phyloP scores from a whole-genome alignment of 2,888 invertebrate species.

The Ptychoptera contaminata region DNA sequence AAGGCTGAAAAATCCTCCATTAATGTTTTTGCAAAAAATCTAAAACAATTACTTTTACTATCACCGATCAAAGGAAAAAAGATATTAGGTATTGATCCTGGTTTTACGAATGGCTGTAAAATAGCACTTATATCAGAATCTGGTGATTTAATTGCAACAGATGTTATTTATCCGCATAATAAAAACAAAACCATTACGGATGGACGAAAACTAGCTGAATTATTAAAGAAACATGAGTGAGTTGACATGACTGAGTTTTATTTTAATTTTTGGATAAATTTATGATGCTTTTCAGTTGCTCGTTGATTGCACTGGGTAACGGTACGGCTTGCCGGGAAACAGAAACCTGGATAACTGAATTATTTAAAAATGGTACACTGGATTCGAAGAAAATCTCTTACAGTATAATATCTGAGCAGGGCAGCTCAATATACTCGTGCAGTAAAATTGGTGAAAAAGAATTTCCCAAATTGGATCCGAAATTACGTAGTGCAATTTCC shows the following conservation, averaged over 20 bases:
- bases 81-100: conserved; percentile 81
- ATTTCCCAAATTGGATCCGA: conserved; percentile 69
- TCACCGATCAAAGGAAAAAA: conserved; percentile 65
- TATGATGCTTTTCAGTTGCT: conserved; percentile 39
- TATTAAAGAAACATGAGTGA: conserved; percentile 43
- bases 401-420: conserved; percentile 78
- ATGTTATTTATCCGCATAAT: conserved; percentile 49
- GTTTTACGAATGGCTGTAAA: conserved; percentile 80
- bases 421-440: conserved; percentile 85
- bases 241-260: conserved; percentile 8
- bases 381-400: conserved; percentile 39
- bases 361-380: conserved; percentile 41
- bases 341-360: conserved; percentile 50
- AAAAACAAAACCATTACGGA: conserved; percentile 14
- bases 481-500: conserved; percentile 64
- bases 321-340: conserved; percentile 83
- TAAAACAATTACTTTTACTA: conserved; percentile 65
- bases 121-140: conserved; percentile 60
- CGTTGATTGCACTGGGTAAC: conserved; percentile 77
- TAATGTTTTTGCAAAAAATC: conserved; percentile 68
- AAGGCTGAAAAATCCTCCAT: conserved; percentile 69
- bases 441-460: conserved; percentile 72
- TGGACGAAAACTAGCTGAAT: conserved; percentile 24
- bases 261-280: not conserved
- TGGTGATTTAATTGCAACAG: conserved; percentile 51